Percentiles rank a stretch among this genome's conserved stretches.
These are phyloP conservation scores for Bradypus variegatus DNA, from an alignment of 2,797 vertebrate genomes.

Conservation along the genomic window DNA sequence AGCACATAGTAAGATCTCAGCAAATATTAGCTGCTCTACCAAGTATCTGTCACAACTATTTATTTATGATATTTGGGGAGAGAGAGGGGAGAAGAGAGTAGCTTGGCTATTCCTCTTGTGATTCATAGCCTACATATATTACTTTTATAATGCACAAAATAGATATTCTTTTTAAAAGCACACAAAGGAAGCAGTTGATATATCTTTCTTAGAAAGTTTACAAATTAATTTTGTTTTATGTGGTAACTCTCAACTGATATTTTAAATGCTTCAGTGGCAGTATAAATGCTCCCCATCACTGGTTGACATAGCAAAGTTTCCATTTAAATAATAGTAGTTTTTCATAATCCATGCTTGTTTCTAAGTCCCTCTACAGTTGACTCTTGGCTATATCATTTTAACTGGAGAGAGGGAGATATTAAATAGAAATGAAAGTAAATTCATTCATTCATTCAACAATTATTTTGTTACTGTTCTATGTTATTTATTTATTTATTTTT, in stretches of 20 bases:
- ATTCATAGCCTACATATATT: constrained; percentile 11
- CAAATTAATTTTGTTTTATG: constrained; percentile 25
- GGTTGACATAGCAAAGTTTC: constrained; percentile 18
- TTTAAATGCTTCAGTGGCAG: neutral
- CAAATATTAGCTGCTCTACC: constrained; percentile 16
- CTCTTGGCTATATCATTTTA: neutral
- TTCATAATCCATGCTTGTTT: constrained; percentile 27
- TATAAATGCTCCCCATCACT: neutral
- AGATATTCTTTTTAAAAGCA: constrained; percentile 3
- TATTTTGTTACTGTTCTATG: neutral
- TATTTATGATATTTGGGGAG: constrained; percentile 11
- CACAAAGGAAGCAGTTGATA: neutral
- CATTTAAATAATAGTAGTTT: constrained; percentile 1
- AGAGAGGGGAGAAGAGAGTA: neutral
- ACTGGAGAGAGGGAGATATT: neutral
- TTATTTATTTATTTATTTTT: too few relatives aligned
- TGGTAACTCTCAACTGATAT: neutral
- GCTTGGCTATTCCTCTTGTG: neutral
- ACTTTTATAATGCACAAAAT: constrained; percentile 16
- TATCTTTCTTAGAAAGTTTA: constrained; percentile 16
- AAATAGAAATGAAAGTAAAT: constrained; percentile 19
- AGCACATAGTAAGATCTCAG: neutral
- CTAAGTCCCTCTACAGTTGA: neutral
- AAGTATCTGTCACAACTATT: neutral
- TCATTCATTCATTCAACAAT: constrained; percentile 6